Evolutionary conservation across 1,140 invertebrate species (phyloP).

Genomic region (Whitmania pigra): DNA sequence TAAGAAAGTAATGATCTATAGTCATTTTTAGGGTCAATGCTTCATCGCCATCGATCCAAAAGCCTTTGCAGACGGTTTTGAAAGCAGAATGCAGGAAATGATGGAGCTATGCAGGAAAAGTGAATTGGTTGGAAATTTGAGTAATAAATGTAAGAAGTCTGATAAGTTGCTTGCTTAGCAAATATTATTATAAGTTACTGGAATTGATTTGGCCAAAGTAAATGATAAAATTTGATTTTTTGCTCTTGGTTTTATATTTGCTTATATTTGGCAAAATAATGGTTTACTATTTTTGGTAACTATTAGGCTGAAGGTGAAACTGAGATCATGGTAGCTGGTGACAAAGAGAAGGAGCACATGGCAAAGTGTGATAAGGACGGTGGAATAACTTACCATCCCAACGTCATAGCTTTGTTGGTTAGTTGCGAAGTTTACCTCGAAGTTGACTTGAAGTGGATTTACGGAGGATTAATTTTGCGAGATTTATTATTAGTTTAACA

Average conservation of each 20-base stretch:
- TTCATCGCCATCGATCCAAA: conserved; percentile 77
- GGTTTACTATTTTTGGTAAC: no score
- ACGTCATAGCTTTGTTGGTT: conserved; percentile 53
- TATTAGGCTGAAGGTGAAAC: conserved; percentile 20
- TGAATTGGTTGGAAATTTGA: not conserved
- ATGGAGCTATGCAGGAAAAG: conserved; percentile 40
- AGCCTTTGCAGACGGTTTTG: conserved; percentile 66
- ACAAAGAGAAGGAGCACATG: conserved; percentile 63
- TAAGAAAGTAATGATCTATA: no score
- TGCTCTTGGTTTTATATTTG: no score
- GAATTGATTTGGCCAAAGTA: no score
- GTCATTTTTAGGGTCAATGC: conserved; percentile 58
- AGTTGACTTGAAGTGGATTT: no score
- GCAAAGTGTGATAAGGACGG: conserved; percentile 53
- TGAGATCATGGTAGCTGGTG: conserved; percentile 64
- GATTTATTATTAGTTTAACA: not conserved
- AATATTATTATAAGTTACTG: no score
- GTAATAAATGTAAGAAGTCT: no score
- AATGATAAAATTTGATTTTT: no score
- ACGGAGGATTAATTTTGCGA: not conserved
- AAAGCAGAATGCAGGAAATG: conserved; percentile 55
- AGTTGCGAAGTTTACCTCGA: conserved; percentile 25
- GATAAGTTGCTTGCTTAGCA: no score
- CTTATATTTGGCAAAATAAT: no score
- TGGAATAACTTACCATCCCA: conserved; percentile 64